Percentiles rank a stretch among this genome's conserved stretches.
Evolutionary conservation across 2,888 invertebrate species (phyloP).

Genomic region (Fragum sueziense): DNA sequence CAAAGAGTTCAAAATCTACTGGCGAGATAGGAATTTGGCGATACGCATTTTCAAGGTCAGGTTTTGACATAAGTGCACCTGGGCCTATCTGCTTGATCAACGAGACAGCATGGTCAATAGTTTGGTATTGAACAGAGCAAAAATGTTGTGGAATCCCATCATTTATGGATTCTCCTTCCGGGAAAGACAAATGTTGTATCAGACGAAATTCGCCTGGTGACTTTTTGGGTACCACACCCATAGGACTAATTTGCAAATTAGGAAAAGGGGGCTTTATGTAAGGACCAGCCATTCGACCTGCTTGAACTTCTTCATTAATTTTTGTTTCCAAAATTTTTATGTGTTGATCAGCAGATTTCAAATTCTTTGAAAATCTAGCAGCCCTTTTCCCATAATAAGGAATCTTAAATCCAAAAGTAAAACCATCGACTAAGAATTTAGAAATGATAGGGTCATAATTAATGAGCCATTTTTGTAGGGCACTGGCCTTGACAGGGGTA

Average conservation of each 20-base stretch:
- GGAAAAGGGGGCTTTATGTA: conserved; percentile 24
- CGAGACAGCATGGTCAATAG: conserved; percentile 29
- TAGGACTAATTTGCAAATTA: conserved; percentile 34
- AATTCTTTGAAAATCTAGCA: no score
- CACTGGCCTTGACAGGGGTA: conserved; percentile 26
- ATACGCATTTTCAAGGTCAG: no score
- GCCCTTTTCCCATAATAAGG: conserved; percentile 33
- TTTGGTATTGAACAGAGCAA: conserved; percentile 31
- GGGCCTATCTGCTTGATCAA: conserved; percentile 23
- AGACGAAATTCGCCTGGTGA: conserved; percentile 38
- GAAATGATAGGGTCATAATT: conserved; percentile 17
- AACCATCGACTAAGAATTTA: conserved; percentile 29
- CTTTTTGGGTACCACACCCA: conserved; percentile 48
- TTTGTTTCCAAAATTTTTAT: conserved; percentile 4
- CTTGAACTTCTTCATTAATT: conserved; percentile 23
- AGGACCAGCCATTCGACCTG: conserved; percentile 31
- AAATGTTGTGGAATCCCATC: conserved; percentile 36
- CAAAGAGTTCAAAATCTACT: conserved; percentile 38
- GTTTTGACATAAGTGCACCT: neutral
- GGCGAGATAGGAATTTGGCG: no score
- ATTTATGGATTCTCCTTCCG: conserved; percentile 42
- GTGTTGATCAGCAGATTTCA: neutral
- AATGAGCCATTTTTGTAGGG: conserved; percentile 5
- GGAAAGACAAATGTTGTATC: conserved; percentile 51
- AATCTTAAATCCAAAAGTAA: conserved; percentile 35